Base-by-base conservation (phyloP, 1,140 invertebrate genomes). In the Achatina immaculata region DNA sequence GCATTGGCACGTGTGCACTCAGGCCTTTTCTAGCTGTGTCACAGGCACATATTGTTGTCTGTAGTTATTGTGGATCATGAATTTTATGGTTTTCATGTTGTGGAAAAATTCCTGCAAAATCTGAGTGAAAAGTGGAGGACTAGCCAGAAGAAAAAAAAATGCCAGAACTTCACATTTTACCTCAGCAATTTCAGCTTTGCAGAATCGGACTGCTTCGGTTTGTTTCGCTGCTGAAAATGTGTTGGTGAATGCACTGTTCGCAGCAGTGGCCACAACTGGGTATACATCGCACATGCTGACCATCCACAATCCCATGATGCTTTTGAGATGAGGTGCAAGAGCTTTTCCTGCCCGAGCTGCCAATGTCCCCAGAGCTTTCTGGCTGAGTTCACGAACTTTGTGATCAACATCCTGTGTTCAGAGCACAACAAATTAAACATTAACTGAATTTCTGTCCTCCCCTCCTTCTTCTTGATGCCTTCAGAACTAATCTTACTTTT, bases 211-310 rank as follows among this genome's bases (percentile, higher is more conserved):
- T 11, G 95, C 95, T 87, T 95, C 94, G 21, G 93, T 90, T 51
- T 95, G 90, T 90, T 96, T 95, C 19, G 93, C 92, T 14, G 90
- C 84, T 69, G 95, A 94, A 90, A 97, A 97, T 16, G 95, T 94
- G 65, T 93, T 92, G 89, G 90, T 83, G 82, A 93, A 96, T n/a
- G 95, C 93, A 84, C 92, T 91, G 31, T 88, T 91, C 31, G 96
- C 96, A 81, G 94, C 93, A 82, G 93, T 93, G 7, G 95, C 94
- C 28, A 95, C 95, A 3, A 95, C 95, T 19, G 95, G 93, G 91
- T 96, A 95, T 11, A 94, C 94, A 86, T 98, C 96, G 91, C 94
- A 95, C 86, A 95, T 95, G 31, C 95, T 94, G 6, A 94, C 93
- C 82, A 96, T 93, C 91, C 91, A 92, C 19, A 84, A 84, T 24